These are phyloP conservation scores for Recurvirostra avosetta DNA, from an alignment of 2,113 vertebrate species.

Conservation along the genomic window DNA sequence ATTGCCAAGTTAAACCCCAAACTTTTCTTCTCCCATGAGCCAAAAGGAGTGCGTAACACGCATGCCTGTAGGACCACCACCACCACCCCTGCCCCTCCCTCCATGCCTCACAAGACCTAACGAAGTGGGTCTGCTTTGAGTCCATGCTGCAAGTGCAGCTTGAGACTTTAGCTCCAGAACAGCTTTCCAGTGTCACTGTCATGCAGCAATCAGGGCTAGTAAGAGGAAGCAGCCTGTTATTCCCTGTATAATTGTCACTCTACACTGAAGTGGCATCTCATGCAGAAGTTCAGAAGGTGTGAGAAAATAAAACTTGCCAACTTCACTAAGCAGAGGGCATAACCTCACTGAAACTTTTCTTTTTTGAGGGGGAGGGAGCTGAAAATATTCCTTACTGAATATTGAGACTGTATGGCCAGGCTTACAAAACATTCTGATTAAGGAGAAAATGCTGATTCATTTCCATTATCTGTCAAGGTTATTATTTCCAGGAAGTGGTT, in stretches of 20 bases:
- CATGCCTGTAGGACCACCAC: background rate
- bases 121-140: background rate
- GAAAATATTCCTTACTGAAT: background rate
- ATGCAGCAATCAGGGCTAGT: background rate
- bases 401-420: background rate
- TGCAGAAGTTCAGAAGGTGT: slow-evolving; percentile 33
- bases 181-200: background rate
- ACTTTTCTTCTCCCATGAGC: background rate
- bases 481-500: slow-evolving; percentile 21
- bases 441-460: background rate
- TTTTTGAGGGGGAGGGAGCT: background rate
- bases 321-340: slow-evolving; percentile 43
- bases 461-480: slow-evolving; percentile 6
- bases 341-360: background rate
- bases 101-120: background rate
- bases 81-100: background rate
- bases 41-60: background rate
- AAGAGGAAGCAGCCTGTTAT: slow-evolving; percentile 23
- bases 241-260: slow-evolving; percentile 31
- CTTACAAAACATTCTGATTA: background rate
- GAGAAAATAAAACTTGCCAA: slow-evolving; percentile 46
- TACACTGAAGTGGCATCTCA: background rate
- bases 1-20: background rate
- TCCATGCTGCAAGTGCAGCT: background rate
- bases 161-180: background rate